A percentile compares a stretch with the other conserved stretches of the same genome.
phyloP scores from a whole-genome alignment of 2,797 vertebrate species.

The Trematomus bernacchii region DNA sequence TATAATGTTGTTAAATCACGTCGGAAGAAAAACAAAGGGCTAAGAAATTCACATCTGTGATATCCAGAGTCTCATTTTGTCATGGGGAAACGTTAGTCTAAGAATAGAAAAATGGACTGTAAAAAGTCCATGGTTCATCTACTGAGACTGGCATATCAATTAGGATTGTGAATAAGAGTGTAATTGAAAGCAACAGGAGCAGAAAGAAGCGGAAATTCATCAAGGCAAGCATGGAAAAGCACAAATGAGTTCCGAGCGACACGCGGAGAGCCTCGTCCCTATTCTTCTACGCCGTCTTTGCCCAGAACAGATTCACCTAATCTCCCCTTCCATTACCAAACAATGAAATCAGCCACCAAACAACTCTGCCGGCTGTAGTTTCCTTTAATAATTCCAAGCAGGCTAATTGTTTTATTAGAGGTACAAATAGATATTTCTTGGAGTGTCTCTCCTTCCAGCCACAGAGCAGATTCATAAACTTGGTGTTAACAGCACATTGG shows the following conservation, averaged over 20 bases:
- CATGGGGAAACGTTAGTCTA: constrained; percentile 74
- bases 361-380: constrained; percentile 68
- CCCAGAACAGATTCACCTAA: constrained; percentile 70
- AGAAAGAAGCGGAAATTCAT: constrained; percentile 88
- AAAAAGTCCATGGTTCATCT: constrained; percentile 84
- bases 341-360: constrained; percentile 79
- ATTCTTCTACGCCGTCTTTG: constrained; percentile 64
- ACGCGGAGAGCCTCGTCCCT: constrained; percentile 63
- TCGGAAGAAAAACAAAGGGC: constrained; percentile 48
- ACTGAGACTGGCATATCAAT: constrained; percentile 86
- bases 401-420: constrained; percentile 79
- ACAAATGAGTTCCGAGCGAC: constrained; percentile 83
- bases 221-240: constrained; percentile 88
- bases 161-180: constrained; percentile 85
- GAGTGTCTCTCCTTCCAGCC: constrained; percentile 67
- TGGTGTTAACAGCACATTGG: constrained; percentile 75
- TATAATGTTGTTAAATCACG: constrained; percentile 27
- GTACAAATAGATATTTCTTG: constrained; percentile 76
- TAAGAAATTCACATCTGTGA: constrained; percentile 43
- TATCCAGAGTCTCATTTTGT: constrained; percentile 52
- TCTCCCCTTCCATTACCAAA: constrained; percentile 73
- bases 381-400: constrained; percentile 73
- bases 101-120: constrained; percentile 83
- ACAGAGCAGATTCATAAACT: constrained; percentile 73
- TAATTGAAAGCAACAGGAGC: constrained; percentile 88